Evolutionary conservation across 2,797 vertebrate species (phyloP).

Genomic region (Zalophus californianus): DNA sequence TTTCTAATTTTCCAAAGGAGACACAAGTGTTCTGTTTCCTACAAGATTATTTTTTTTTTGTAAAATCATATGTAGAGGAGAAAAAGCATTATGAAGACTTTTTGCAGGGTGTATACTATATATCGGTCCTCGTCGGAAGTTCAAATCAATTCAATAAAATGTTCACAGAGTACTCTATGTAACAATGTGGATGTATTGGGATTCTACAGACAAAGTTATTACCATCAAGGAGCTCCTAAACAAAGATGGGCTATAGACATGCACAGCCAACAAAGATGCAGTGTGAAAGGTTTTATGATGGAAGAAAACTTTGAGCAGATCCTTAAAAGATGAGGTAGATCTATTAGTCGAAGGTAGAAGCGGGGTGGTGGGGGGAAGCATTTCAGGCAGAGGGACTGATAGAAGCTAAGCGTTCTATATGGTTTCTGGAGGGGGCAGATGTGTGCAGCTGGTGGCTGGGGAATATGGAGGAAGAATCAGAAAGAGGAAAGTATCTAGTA

Average conservation of each 20-base stretch:
- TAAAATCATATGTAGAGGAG: background rate
- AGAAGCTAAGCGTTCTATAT: background rate
- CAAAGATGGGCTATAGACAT: background rate
- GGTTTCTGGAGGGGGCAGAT: background rate
- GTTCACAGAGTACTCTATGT: background rate
- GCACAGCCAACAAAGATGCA: background rate
- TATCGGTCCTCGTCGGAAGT: background rate
- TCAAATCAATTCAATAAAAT: background rate
- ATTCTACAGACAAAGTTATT: background rate
- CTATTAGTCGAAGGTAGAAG: background rate
- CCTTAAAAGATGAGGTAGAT: background rate
- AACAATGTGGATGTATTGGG: background rate
- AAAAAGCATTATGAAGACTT: background rate
- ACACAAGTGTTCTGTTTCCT: background rate
- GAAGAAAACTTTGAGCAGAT: background rate
- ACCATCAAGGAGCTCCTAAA: background rate
- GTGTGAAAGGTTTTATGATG: background rate
- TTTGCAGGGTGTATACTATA: background rate
- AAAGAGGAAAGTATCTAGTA: background rate
- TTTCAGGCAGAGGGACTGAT: background rate
- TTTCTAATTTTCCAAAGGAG: slow-evolving; percentile 31
- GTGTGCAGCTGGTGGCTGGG: background rate
- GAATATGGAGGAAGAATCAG: background rate
- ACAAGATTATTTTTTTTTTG: slow-evolving; percentile 35
- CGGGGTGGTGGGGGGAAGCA: background rate